These are phyloP conservation scores for Elanoides forficatus DNA, from an alignment of 2,113 vertebrate genomes.

Conservation along the genomic window DNA sequence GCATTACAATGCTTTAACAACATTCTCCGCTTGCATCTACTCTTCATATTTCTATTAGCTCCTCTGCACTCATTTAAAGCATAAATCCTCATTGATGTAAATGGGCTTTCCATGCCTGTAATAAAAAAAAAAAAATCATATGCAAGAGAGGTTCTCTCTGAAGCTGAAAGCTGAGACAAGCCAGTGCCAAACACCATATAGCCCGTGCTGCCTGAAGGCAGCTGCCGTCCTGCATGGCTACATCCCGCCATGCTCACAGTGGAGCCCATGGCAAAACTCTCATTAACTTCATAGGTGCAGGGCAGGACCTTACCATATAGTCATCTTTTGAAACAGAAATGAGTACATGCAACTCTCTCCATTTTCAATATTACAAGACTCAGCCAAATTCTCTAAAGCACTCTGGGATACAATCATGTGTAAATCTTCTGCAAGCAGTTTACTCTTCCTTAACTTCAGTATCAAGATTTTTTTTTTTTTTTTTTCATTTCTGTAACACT, in stretches of 20 bases:
- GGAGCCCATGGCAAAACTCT: not conserved
- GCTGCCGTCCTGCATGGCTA: not conserved
- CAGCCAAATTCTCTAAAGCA: not conserved
- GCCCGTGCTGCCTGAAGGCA: not conserved
- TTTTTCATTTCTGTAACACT: not conserved
- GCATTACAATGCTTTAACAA: not conserved
- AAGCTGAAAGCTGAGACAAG: not conserved
- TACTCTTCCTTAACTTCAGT: not conserved
- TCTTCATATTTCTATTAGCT: not conserved
- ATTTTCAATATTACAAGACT: not conserved
- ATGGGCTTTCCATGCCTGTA: not conserved
- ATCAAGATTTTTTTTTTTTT: not conserved
- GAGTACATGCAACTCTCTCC: not conserved
- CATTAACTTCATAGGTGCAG: not conserved
- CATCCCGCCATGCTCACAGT: not conserved
- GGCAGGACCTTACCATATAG: not conserved
- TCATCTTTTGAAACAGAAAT: not conserved
- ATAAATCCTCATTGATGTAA: not conserved
- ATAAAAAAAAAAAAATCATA: not conserved
- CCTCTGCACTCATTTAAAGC: not conserved
- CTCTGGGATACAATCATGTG: not conserved
- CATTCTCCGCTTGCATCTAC: not conserved
- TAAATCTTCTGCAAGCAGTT: not conserved
- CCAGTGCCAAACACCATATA: not conserved
- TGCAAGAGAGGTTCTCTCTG: not conserved